phyloP scores from a whole-genome alignment of 2,888 invertebrate species.

The Pseudococcus longispinus region DNA sequence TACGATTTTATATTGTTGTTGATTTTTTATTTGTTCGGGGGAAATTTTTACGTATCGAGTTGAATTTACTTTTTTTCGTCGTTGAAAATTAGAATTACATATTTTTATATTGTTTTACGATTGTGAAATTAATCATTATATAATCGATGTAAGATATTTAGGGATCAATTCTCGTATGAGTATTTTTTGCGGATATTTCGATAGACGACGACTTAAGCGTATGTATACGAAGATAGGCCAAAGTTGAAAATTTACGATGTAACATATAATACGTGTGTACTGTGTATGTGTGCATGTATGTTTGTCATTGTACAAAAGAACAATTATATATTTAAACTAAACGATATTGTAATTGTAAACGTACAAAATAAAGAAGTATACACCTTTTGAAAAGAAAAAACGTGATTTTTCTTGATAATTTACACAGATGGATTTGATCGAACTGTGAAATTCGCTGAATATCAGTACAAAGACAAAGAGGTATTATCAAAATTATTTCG shows the following conservation, averaged over 20 bases:
- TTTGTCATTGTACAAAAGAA: not conserved
- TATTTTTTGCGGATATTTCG: not conserved
- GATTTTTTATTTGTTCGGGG: not conserved
- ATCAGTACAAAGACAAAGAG: too few relatives aligned
- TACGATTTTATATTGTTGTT: not conserved
- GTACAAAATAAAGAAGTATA: not conserved
- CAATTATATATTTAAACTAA: conserved; percentile 1
- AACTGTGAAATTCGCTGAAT: too few relatives aligned
- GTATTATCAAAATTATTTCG: too few relatives aligned
- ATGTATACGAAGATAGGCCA: not conserved
- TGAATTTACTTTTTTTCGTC: not conserved
- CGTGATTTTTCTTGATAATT: not conserved
- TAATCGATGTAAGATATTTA: not conserved
- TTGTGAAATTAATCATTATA: not conserved
- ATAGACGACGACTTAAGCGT: not conserved
- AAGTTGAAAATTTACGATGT: not conserved
- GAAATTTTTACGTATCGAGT: not conserved
- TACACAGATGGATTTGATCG: too few relatives aligned
- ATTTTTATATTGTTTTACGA: not conserved
- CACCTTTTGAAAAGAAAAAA: not conserved
- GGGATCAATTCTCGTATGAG: not conserved
- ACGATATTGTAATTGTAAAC: not conserved
- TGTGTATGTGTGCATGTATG: not conserved
- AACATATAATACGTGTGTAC: not conserved
- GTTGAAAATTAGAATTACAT: not conserved